Evolutionary conservation across 2,888 invertebrate species (phyloP).

Genomic region (Prenolepis imparis): DNA sequence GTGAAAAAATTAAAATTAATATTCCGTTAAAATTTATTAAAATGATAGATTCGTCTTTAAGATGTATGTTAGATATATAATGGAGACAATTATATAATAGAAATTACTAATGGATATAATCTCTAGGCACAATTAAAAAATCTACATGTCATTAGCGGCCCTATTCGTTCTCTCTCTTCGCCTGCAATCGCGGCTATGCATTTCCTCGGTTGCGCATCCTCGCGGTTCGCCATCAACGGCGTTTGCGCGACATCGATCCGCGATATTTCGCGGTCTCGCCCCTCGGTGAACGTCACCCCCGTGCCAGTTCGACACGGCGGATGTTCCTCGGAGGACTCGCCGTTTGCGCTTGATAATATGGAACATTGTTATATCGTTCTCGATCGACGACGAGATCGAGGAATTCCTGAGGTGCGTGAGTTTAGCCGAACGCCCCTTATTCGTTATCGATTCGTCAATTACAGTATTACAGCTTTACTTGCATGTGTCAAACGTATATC

Average conservation of each 20-base stretch:
- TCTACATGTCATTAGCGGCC: not conserved
- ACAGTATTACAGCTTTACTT: not conserved
- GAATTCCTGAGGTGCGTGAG: constrained; percentile 34
- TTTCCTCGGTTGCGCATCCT: constrained; percentile 42
- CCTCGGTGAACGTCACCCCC: constrained; percentile 26
- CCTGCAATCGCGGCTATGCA: not conserved
- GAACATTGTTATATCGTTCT: constrained; percentile 53
- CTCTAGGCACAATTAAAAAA: constrained; percentile 4
- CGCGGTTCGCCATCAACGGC: constrained; percentile 63
- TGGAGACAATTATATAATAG: not conserved
- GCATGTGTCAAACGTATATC: constrained; percentile 10
- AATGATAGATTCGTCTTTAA: not conserved
- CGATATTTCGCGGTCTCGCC: constrained; percentile 52
- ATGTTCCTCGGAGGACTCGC: constrained; percentile 61
- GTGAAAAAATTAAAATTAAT: not conserved
- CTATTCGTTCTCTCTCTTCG: not conserved
- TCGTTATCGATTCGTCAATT: not conserved
- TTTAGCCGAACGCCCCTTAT: not conserved
- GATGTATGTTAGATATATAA: not conserved
- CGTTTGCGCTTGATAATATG: constrained; percentile 65
- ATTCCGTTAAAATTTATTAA: not conserved
- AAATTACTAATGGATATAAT: not conserved
- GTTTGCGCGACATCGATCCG: constrained; percentile 73
- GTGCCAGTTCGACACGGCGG: constrained; percentile 56
- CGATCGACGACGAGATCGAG: constrained; percentile 39